Evolutionary conservation across 2,888 invertebrate species (phyloP), one percentile per base, ranked within the genome.

Genomic region (Drosophila recens): DNA sequence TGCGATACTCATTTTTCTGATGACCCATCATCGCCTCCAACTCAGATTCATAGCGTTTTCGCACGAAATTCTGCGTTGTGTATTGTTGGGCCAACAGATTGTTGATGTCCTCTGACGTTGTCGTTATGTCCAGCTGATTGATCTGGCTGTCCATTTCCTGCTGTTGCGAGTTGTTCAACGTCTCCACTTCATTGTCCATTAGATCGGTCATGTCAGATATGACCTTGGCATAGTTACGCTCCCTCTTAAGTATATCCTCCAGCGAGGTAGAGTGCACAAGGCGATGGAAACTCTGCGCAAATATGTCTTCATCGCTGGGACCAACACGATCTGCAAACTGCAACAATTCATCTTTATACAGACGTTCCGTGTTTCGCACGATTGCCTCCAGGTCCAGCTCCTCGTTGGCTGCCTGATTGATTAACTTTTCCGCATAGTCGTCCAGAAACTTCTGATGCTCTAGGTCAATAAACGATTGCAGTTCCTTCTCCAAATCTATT

Each of bases 121-220:
- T 96, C 6, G 95, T 95, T 43, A 94, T 92, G 89, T 97, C 97
- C 52, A 98, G 93, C 58, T 95, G 95, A 75, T 96, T 95, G 48
- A 98, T 95, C 58, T 97, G 97, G 43, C 95, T 94, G 80, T 97
- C 96, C 97, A 98, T 98, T 93, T 98, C 98, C 84, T 96, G 95
- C 43, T 96, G 96, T 93, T 98, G 97, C 58, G 96, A 96, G 78
- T 95, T 94, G 34, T 96, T 96, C 4, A 97, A 93, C 56, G 94
- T 94, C 69, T 94, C 94, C 23, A 97, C 95, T 90, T 96, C 95
- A 36, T 94, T 94, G 90, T 97, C 96, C 90, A 97, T 95, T 80
- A 95, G 95, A 68, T 95, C 94, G 49, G 95, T 94, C 88, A 96
- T 95, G 85, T 95, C 95, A 59, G 95, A 94, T 17, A 98, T 96